Evolutionary conservation across 1,140 invertebrate species (phyloP).

Genomic region (Zaprionus inermis): DNA sequence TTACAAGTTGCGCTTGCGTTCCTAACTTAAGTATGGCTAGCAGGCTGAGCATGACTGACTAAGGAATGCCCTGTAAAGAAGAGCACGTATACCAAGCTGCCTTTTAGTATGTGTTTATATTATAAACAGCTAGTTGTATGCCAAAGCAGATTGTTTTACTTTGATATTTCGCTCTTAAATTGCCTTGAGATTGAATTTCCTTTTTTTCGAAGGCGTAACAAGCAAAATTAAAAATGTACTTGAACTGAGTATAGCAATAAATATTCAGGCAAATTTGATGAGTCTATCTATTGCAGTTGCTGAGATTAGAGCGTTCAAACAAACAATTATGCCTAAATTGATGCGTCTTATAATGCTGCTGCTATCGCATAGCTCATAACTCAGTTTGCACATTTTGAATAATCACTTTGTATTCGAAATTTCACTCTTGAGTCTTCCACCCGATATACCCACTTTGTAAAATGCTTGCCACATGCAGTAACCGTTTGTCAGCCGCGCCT

Average conservation of each 20-base stretch:
- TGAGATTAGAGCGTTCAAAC: not conserved
- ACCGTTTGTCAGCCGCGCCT: conserved; percentile 47
- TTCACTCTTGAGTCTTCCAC: not conserved
- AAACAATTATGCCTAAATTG: not conserved
- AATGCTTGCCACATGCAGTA: conserved; percentile 10
- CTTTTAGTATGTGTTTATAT: not conserved
- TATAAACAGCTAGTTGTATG: not conserved
- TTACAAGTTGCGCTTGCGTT: not conserved
- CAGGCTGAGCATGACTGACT: not conserved
- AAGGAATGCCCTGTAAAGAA: not conserved
- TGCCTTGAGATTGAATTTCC: not conserved
- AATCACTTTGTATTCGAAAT: not conserved
- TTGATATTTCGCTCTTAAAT: not conserved
- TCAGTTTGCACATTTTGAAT: not conserved
- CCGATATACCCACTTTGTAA: not conserved
- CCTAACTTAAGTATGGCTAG: not conserved
- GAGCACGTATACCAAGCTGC: not conserved
- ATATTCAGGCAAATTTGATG: not conserved
- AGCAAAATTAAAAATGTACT: not conserved
- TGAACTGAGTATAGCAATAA: not conserved
- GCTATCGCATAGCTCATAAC: not conserved
- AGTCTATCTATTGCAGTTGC: not conserved
- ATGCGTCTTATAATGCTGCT: not conserved
- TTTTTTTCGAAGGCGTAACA: not conserved
- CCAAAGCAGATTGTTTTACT: not conserved